Evolutionary conservation across 1,140 invertebrate species (phyloP), one percentile per base, ranked within the genome.

Genomic region (Zaprionus tsacasi): DNA sequence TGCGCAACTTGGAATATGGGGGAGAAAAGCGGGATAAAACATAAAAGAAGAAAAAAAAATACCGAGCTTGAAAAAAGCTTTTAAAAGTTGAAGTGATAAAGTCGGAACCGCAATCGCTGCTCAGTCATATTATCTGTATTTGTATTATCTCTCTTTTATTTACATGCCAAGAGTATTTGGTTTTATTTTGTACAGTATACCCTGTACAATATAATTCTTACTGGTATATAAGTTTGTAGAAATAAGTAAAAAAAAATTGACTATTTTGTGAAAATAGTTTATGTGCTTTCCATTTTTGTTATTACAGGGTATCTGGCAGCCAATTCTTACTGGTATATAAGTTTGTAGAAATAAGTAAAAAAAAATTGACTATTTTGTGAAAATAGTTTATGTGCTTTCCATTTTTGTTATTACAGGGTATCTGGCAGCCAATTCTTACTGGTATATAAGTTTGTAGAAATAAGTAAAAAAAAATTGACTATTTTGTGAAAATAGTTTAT

Each of bases 91-190:
- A 50, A 63, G 57, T 38, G 38, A 40, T 60, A 60, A 40, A 25
- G 52, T 48, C 33, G 25, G 57, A 25, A 57, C 71, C 66, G 54
- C 75, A 60, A 63, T 50, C 67, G 38, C 67, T 52, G 64, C 43
- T 74, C 64, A 70, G 76, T 33, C 71, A 73, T 66, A 82, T 72
- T 87, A 88, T 76, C 65, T 52, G 40, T 68, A 56, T 70, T 76
- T 63, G 48, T 69, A 56, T 75, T 58, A 65, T 72, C 57, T 71
- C 38, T 71, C 33, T 82, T 58, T 75, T 68, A 50, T 82, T 69
- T 64, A 72, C 69, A 50, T 56, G 66, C 27, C 35, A 21, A 27
- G 58, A 55, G 40, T 64, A 38, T 64, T 70, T 60, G 27, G 13
- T 6, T 74, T 45, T 45, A 56, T 59, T 15, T 54, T 40, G 6